Conservation (phyloP, 53 echinoderm and acorn worm genomes). For the Temnopleurus reevesii region DNA sequence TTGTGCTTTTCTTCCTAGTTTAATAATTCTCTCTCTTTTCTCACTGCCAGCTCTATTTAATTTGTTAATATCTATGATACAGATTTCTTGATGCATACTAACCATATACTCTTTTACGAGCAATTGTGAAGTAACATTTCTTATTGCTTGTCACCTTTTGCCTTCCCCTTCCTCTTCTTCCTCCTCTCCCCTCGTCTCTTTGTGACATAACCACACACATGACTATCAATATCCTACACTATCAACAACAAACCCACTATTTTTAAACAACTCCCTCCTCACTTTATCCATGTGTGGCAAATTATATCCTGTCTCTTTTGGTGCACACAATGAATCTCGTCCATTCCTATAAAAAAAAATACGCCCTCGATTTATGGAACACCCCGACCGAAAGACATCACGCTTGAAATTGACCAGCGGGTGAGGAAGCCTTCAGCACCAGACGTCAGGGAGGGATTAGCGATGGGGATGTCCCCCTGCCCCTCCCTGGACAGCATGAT, state of each 20-base stretch:
- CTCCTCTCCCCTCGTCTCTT: slow-evolving; percentile 12
- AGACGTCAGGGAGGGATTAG: slow-evolving; percentile 1
- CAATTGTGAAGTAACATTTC: slow-evolving; percentile 51
- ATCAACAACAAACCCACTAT: neutral
- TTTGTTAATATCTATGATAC: neutral
- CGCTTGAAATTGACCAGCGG: neutral
- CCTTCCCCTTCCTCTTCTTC: neutral
- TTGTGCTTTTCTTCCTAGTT: too few species aligned
- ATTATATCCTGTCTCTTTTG: too few species aligned
- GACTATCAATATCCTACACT: slow-evolving; percentile 7
- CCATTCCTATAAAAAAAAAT: too few species aligned
- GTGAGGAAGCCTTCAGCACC: slow-evolving; percentile 6
- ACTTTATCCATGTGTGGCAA: neutral
- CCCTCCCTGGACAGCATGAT: slow-evolving; percentile 69
- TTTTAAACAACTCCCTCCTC: neutral
- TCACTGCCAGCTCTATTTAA: neutral
- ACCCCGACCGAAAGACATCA: too few species aligned
- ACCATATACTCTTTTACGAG: slow-evolving; percentile 27
- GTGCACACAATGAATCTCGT: too few species aligned
- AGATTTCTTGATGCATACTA: slow-evolving; percentile 33
- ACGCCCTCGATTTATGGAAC: too few species aligned
- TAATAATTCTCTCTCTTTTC: neutral
- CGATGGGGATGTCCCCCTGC: slow-evolving; percentile 61
- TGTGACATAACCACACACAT: slow-evolving; percentile 5
- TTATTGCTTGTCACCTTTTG: slow-evolving; percentile 47